phyloP scores from a whole-genome alignment of 2,113 vertebrate genomes.

The Ameiurus melas region DNA sequence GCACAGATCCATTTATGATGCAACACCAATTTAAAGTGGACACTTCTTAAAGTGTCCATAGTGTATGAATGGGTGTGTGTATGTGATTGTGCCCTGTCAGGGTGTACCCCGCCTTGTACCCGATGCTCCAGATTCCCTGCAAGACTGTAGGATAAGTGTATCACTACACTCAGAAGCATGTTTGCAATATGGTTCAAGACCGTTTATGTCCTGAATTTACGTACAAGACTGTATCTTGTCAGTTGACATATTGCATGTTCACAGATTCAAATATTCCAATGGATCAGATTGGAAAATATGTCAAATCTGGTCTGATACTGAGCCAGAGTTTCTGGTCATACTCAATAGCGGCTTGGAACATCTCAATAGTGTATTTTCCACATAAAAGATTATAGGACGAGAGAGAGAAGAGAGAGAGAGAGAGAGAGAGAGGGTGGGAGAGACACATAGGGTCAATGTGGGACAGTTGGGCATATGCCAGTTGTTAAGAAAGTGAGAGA shows the following conservation, averaged over 20 bases:
- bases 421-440: slow-evolving; percentile 39
- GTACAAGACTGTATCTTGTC: background rate
- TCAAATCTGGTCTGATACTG: slow-evolving; percentile 4
- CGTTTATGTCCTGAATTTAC: background rate
- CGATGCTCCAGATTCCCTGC: too few species aligned
- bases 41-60: too few species aligned
- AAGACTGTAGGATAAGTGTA: background rate
- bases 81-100: too few species aligned
- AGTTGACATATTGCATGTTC: background rate
- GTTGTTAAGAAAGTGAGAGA: slow-evolving; percentile 66
- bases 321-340: background rate
- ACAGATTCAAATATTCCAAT: background rate
- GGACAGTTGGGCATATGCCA: slow-evolving; percentile 67
- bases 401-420: slow-evolving; percentile 44
- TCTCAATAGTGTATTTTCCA: slow-evolving; percentile 17
- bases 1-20: background rate
- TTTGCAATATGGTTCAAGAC: background rate
- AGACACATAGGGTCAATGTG: slow-evolving; percentile 38
- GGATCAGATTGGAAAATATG: slow-evolving; percentile 20
- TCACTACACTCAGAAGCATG: background rate
- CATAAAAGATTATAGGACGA: slow-evolving; percentile 15
- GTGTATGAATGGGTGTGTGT: too few species aligned
- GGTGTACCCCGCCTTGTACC: too few species aligned
- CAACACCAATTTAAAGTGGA: background rate
- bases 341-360: background rate